Conservation (phyloP, 2,888 invertebrate genomes). For the Empis stercorea region DNA sequence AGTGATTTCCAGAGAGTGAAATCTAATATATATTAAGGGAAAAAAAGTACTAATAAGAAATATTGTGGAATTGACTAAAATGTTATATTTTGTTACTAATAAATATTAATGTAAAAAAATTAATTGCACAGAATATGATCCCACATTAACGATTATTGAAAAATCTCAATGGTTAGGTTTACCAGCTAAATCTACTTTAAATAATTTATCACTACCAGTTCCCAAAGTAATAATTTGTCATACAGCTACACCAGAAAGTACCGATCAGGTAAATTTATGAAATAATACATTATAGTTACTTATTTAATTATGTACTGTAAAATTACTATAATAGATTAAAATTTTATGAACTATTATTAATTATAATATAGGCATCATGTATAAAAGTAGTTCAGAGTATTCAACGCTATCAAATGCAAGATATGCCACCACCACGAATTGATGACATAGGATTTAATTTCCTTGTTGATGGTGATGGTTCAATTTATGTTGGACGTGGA, state of each 20-base stretch:
- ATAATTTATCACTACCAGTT: conserved; percentile 1
- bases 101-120: too few species aligned
- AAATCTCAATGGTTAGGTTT: conserved; percentile 27
- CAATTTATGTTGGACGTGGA: conserved; percentile 30
- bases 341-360: too few species aligned
- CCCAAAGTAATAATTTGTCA: conserved; percentile 2
- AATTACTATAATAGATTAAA: too few species aligned
- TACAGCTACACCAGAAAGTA: background rate
- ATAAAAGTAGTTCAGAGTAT: conserved; percentile 23
- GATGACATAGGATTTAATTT: conserved; percentile 30
- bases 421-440: too few species aligned
- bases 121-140: too few species aligned
- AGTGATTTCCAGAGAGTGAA: too few species aligned
- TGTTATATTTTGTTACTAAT: too few species aligned
- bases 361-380: conserved; percentile 16
- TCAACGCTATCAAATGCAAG: conserved; percentile 26
- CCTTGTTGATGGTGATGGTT: conserved; percentile 28
- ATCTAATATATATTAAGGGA: too few species aligned
- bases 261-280: background rate
- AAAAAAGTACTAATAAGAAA: too few species aligned
- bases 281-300: too few species aligned
- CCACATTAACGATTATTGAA: conserved; percentile 13
- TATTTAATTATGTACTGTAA: too few species aligned
- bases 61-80: too few species aligned
- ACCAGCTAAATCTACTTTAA: conserved; percentile 17